Base-by-base conservation (phyloP, 2,113 vertebrate genomes). In the Larimichthys polyactis region DNA sequence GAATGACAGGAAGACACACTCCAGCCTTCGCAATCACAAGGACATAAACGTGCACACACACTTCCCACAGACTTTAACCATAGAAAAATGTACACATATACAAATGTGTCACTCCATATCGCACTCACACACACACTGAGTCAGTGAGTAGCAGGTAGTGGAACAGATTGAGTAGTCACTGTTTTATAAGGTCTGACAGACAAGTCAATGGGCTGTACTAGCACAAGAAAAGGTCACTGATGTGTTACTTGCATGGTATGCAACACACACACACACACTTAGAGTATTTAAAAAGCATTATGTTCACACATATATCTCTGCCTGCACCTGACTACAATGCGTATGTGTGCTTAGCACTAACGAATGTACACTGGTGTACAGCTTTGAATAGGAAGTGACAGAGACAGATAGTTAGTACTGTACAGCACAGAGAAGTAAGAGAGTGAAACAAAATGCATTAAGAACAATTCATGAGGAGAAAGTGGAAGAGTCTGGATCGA, bases 81-180 rank as follows among this genome's bases (percentile, higher is more conserved):
- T 36, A 27, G 40, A 48, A 65, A 69, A 15, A 62, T 75, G 54
- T 66, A 51, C 65, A 87, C 68, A 67, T 22, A 48, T 1, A 78
- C 40, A 27, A 60, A 17, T 64, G 79, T 67, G 81, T 81, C 68
- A 51, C 65, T 78, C 27, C 73, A 64, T 70, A 73, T 65, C 81
- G 51, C 36, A 20, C 48, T 44, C 14, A 2, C 57, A 57, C 68
- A 55, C 82, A 75, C 69, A 36, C 51, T 2, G 59, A 79, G 58
- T 75, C 79, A 75, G 52, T 67, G 48, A 75, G 68, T 27, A 80
- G 58, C 68, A 68, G 82, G 62, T 68, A 74, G 68, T 52, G 32
- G 68, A 90, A 79, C 87, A 82, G 75, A 89, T 75, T 83, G 90
- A 90, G 75, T 44, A 51, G 71, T 83, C 78, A 75, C 67, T 71